phyloP scores from a whole-genome alignment of 2,888 invertebrate species.

The Caenorhabditis sp. region DNA sequence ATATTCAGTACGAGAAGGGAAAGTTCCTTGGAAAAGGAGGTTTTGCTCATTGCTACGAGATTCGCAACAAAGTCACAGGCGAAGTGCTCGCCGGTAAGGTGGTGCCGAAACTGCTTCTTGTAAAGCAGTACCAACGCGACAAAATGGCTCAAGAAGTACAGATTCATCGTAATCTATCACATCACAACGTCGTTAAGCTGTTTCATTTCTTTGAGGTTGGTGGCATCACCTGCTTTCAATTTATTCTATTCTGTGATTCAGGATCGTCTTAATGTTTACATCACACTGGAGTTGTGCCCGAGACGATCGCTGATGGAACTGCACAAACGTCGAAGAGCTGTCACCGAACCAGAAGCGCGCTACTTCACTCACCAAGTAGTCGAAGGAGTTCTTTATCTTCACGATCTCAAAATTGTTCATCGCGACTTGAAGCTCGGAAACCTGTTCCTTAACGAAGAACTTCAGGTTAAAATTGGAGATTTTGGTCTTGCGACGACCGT shows the following conservation, averaged over 20 bases:
- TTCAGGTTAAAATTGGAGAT: constrained; percentile 93
- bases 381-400: constrained; percentile 94
- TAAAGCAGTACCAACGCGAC: constrained; percentile 95
- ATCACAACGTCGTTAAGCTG: constrained; percentile 95
- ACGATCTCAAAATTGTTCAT: constrained; percentile 94
- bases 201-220: constrained; percentile 91
- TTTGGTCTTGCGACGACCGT: constrained; percentile 98
- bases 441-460: constrained; percentile 94
- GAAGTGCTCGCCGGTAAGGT: constrained; percentile 95
- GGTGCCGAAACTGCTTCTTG: constrained; percentile 94
- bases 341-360: constrained; percentile 97
- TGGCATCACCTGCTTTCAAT: background rate
- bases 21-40: constrained; percentile 85
- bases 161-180: constrained; percentile 92
- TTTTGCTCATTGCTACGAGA: constrained; percentile 90
- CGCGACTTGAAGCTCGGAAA: constrained; percentile 98
- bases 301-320: constrained; percentile 98
- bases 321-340: constrained; percentile 94
- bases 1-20: constrained; percentile 81
- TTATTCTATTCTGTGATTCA: background rate
- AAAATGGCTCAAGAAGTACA: constrained; percentile 92
- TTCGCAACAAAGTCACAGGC: constrained; percentile 90
- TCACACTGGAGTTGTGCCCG: constrained; percentile 95
- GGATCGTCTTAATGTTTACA: constrained; percentile 91
- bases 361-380: constrained; percentile 94